These are phyloP conservation scores for Sinocyclocheilus maitianheensis DNA, from an alignment of 2,113 vertebrate species.

Conservation along the genomic window DNA sequence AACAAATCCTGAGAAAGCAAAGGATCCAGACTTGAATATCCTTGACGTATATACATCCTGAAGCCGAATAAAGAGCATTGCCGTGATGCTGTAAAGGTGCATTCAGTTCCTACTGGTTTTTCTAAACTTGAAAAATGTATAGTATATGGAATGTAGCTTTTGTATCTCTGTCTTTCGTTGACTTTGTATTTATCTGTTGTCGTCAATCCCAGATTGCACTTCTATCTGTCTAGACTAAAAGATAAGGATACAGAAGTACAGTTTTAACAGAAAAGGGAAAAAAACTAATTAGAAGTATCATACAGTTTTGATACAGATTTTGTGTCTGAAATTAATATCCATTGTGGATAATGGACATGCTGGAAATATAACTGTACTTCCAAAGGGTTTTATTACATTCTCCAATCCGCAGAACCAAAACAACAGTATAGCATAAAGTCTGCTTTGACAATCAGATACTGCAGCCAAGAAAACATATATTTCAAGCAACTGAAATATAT, in stretches of 20 bases:
- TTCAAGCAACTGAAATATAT: neutral
- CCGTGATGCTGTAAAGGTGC: neutral
- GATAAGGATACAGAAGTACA: no score
- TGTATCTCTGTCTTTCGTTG: neutral
- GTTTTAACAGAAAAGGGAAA: neutral
- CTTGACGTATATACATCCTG: neutral
- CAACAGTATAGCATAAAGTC: constrained; percentile 4
- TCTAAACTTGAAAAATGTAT: constrained; percentile 3
- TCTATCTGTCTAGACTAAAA: neutral
- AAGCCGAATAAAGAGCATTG: neutral
- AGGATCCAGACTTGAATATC: constrained; percentile 7
- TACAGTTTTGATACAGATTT: neutral
- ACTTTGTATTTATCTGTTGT: constrained; percentile 10
- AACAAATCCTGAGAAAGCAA: neutral
- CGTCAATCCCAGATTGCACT: constrained; percentile 18
- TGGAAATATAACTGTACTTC: constrained; percentile 14
- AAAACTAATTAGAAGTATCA: neutral
- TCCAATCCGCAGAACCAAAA: constrained; percentile 28
- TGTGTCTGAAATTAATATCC: neutral
- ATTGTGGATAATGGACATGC: neutral
- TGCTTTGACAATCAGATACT: constrained; percentile 52
- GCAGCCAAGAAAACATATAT: neutral
- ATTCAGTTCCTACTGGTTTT: neutral
- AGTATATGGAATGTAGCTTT: neutral
- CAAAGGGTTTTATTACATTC: neutral